Evolutionary conservation across 1,140 invertebrate species (phyloP).

Genomic region (Temnothorax curvispinosus): DNA sequence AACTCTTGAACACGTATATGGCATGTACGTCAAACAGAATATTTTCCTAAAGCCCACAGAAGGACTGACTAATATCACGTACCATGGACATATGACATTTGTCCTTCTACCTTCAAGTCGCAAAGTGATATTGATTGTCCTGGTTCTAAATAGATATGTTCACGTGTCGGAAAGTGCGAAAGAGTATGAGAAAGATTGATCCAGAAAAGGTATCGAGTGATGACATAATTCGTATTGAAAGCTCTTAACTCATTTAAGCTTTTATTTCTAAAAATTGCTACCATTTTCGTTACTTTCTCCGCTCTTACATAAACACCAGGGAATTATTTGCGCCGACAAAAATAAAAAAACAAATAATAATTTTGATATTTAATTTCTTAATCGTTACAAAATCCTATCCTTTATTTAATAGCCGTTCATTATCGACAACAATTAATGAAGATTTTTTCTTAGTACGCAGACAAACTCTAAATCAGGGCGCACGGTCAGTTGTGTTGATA

Average conservation of each 20-base stretch:
- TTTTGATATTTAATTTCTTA: not conserved
- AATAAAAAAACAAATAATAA: not conserved
- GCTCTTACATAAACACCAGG: not conserved
- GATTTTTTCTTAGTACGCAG: not conserved
- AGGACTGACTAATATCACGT: not conserved
- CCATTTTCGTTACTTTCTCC: not conserved
- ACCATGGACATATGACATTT: not conserved
- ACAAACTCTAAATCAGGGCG: no score
- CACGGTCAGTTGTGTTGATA: not conserved
- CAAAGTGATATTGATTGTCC: conserved; percentile 29
- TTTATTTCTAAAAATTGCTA: not conserved
- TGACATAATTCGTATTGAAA: not conserved
- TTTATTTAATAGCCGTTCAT: not conserved
- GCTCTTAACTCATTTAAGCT: not conserved
- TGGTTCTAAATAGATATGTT: not conserved
- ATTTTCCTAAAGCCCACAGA: not conserved
- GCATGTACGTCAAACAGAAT: not conserved
- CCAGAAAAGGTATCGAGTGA: not conserved
- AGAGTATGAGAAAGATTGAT: conserved; percentile 13
- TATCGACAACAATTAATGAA: not conserved
- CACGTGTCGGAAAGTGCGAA: not conserved
- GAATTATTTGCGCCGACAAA: not conserved
- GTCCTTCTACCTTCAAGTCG: not conserved
- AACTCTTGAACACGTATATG: not conserved
- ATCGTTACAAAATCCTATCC: not conserved